Evolutionary conservation across 2,113 vertebrate genomes (phyloP).

Genomic region (Prionailurus bengalensis): DNA sequence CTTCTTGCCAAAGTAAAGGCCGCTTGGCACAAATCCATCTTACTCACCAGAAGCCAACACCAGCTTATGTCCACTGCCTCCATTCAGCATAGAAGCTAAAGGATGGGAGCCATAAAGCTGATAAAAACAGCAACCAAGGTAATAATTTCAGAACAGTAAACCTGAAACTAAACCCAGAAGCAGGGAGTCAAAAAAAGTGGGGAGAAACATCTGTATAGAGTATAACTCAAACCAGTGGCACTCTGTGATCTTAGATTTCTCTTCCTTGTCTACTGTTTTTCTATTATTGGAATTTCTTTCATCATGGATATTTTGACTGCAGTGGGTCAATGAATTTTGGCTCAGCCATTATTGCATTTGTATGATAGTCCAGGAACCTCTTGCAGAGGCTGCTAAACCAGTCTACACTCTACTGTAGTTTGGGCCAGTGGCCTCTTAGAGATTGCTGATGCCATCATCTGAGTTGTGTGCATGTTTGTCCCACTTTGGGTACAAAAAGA

Average conservation of each 20-base stretch:
- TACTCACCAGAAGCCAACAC: not conserved
- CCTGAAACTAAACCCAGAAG: not conserved
- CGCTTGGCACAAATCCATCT: slow-evolving; percentile 24
- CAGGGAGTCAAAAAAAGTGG: not conserved
- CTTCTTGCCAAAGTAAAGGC: slow-evolving; percentile 36
- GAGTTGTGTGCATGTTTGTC: not conserved
- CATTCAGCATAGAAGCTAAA: not conserved
- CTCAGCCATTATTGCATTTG: not conserved
- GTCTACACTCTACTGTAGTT: not conserved
- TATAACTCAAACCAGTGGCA: not conserved
- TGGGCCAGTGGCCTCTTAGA: not conserved
- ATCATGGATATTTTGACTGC: not conserved
- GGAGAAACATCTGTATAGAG: not conserved
- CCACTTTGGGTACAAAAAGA: not conserved
- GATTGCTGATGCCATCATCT: not conserved
- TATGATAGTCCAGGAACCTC: not conserved
- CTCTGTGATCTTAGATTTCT: not conserved
- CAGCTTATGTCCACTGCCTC: not conserved
- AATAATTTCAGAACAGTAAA: not conserved
- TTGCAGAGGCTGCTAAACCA: not conserved
- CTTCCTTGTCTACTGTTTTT: not conserved
- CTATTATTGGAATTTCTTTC: not conserved
- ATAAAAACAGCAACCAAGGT: not conserved
- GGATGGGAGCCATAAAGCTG: not conserved
- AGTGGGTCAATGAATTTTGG: not conserved